phyloP scores from a whole-genome alignment of 2,113 vertebrate genomes.

The Paratilapia polleni region DNA sequence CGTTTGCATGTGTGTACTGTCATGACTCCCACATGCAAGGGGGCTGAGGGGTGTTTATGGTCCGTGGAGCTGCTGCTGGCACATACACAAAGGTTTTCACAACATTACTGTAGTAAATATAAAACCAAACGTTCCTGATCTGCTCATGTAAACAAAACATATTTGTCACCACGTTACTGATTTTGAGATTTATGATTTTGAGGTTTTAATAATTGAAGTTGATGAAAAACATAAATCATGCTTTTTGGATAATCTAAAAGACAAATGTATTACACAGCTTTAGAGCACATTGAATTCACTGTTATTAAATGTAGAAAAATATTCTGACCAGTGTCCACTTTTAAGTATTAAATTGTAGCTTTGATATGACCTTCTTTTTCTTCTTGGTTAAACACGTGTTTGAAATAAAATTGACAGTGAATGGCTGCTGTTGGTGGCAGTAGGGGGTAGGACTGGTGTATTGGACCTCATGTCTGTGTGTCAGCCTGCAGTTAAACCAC shows the following conservation, averaged over 20 bases:
- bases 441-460: constrained; percentile 6
- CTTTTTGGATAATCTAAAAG: not conserved
- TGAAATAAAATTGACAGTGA: constrained; percentile 32
- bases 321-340: constrained; percentile 7
- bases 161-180: not conserved
- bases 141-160: not conserved
- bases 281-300: not conserved
- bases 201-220: not conserved
- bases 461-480: constrained; percentile 22
- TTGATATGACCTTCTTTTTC: constrained; percentile 19
- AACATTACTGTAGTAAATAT: constrained; percentile 43
- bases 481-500: constrained; percentile 48
- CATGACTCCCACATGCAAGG: constrained; percentile 35
- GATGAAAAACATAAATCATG: not conserved
- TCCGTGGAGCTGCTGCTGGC: constrained; percentile 24
- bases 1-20: constrained; percentile 26
- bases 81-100: constrained; percentile 39
- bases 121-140: not conserved
- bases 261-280: not conserved
- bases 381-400: constrained; percentile 7
- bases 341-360: not conserved
- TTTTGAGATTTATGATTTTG: not conserved
- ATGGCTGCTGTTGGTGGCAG: not conserved
- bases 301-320: constrained; percentile 3
- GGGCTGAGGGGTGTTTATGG: constrained; percentile 40